Conservation (phyloP, 2,797 vertebrate species). For the Myotis vivesi region DNA sequence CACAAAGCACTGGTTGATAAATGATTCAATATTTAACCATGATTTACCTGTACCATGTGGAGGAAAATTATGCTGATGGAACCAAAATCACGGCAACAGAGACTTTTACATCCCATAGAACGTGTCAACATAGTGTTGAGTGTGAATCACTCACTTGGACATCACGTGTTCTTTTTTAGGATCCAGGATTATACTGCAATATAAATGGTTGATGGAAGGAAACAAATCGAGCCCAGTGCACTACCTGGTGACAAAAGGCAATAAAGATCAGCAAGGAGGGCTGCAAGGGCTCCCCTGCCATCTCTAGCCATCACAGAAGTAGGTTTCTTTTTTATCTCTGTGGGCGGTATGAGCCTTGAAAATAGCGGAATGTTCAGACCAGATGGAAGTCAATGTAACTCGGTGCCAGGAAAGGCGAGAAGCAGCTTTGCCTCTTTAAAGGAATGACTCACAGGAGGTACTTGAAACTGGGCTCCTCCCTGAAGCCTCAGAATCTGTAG, state of each 20-base stretch:
- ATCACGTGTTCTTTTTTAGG: constrained; percentile 72
- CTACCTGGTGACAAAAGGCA: constrained; percentile 32
- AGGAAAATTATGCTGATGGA: constrained; percentile 82
- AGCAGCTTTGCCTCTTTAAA: constrained; percentile 49
- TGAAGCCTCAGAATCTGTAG: background rate
- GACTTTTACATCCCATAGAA: constrained; percentile 76
- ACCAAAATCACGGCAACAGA: constrained; percentile 75
- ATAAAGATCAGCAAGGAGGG: background rate
- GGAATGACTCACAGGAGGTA: background rate
- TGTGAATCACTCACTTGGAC: constrained; percentile 79
- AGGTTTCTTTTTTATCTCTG: background rate
- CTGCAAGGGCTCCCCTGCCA: background rate
- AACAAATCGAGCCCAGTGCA: constrained; percentile 45
- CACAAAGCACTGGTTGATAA: constrained; percentile 78
- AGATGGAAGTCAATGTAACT: constrained; percentile 6
- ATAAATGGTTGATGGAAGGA: constrained; percentile 62
- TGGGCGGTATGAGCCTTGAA: background rate
- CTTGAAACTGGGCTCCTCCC: background rate
- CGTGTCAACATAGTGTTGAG: constrained; percentile 73
- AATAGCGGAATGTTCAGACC: background rate
- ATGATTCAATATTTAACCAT: constrained; percentile 82
- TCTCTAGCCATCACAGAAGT: constrained; percentile 9
- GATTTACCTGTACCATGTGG: constrained; percentile 82
- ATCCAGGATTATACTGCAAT: constrained; percentile 60
- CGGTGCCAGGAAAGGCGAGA: background rate